Evolutionary conservation across 2,888 invertebrate genomes (phyloP), one percentile per base, ranked within the genome.

Genomic region (Pardosa pseudoannulata): DNA sequence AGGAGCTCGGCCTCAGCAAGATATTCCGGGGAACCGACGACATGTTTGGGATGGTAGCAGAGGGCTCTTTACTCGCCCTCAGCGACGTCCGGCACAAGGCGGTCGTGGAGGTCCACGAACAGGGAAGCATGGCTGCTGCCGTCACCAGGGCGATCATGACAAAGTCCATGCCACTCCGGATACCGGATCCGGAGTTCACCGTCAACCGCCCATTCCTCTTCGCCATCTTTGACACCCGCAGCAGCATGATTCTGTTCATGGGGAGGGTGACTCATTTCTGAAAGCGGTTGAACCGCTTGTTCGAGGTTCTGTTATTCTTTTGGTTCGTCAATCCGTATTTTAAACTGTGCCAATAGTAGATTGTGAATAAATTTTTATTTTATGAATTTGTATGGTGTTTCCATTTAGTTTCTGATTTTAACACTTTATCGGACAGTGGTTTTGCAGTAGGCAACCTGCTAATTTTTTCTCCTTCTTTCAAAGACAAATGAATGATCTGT

Each of bases 201-300:
- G 79, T 36, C 11, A 32, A 71, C 29, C 79, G 32, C n/a, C 79
- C 79, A 5, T 79, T 79, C 36, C 7, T 71, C 5, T 79, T 71
- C 29, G 16, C 68, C 9, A 56, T 79, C 9, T 19, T 39, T 6
- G 79, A 79, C 28, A 16, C n/a, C 6, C 32, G 64, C n/a, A 64
- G 9, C 11, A 11, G 23, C 19, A 29, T 71, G 23, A 29, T 79
- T 23, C 31, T 79, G 27, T 71, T 79, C 19, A 39, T 79, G 28
- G 71, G 79, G 13, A 68, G 62, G n/a, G 39, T 78, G 0, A 32
- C 16, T 7, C 23, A 29, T 19, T 28, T 75, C 5, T 36, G 36
- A 36, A 36, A 36, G 36, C 9, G n/a, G n/a, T n/a, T n/a, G n/a
- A n/a, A n/a, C n/a, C n/a, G n/a, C n/a, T n/a, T n/a, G n/a, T n/a